phyloP scores from a whole-genome alignment of 2,113 vertebrate species.

The Merops nubicus region DNA sequence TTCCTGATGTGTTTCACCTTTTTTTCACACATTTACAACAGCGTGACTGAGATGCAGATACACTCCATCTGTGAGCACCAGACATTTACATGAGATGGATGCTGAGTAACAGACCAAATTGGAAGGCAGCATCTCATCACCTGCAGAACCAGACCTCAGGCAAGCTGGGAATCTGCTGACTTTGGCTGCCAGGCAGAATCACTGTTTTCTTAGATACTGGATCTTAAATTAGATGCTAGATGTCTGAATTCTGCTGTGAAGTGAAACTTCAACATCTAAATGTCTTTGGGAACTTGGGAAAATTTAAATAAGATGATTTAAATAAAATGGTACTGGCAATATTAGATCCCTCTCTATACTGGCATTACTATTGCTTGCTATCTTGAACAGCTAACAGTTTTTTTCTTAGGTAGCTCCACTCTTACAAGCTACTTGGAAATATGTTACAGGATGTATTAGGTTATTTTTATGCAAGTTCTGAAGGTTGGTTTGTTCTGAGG shows the following conservation, averaged over 20 bases:
- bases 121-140: slow-evolving; percentile 13
- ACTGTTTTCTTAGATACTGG: background rate
- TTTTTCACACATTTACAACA: background rate
- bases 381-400: background rate
- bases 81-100: background rate
- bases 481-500: background rate
- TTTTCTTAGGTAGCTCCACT: background rate
- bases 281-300: background rate
- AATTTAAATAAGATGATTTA: too few species aligned
- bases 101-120: slow-evolving; percentile 19
- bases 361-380: background rate
- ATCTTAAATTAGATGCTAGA: slow-evolving; percentile 16
- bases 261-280: background rate
- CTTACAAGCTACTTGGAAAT: background rate
- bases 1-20: background rate
- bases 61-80: slow-evolving; percentile 19
- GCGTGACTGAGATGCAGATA: background rate
- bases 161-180: background rate
- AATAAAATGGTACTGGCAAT: background rate
- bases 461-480: background rate
- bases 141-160: background rate
- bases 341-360: background rate
- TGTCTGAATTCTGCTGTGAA: slow-evolving; percentile 1
- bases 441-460: background rate
- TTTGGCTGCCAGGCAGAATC: background rate